These are phyloP conservation scores for Standfussiana lucernea DNA, from an alignment of 2,888 invertebrate species.

Conservation along the genomic window DNA sequence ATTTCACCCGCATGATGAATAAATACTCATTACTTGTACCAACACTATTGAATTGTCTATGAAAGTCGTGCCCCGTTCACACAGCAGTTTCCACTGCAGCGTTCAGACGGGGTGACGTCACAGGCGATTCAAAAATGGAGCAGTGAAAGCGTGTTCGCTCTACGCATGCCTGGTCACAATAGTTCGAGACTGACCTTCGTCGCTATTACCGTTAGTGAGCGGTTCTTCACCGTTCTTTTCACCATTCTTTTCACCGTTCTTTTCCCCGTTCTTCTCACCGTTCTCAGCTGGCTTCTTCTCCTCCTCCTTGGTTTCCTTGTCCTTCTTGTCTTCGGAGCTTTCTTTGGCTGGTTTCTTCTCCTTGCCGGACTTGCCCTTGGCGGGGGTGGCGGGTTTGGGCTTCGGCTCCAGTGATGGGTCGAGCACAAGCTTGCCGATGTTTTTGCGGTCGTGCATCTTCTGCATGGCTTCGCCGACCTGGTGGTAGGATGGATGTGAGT, in stretches of 20 bases:
- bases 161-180: constrained; percentile 80
- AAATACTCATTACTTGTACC: constrained; percentile 51
- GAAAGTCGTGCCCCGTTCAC: neutral
- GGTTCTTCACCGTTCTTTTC: constrained; percentile 89
- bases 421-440: constrained; percentile 96
- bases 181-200: constrained; percentile 89
- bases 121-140: constrained; percentile 38
- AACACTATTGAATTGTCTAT: constrained; percentile 31
- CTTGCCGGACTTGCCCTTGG: constrained; percentile 93
- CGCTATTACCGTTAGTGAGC: constrained; percentile 90
- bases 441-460: constrained; percentile 97
- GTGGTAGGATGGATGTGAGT: constrained; percentile 9
- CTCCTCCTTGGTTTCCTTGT: constrained; percentile 90
- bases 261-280: constrained; percentile 87
- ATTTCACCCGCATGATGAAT: constrained; percentile 57
- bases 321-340: constrained; percentile 93
- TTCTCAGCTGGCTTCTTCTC: constrained; percentile 87
- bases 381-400: constrained; percentile 94
- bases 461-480: constrained; percentile 97
- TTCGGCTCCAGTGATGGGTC: constrained; percentile 95
- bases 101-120: constrained; percentile 14
- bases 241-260: constrained; percentile 76
- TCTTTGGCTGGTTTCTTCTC: constrained; percentile 92
- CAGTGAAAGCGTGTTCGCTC: constrained; percentile 80
- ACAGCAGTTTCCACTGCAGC: neutral